Evolutionary conservation across 2,888 invertebrate species (phyloP), one percentile per base, ranked within the genome.

Genomic region (Acleris emargana): DNA sequence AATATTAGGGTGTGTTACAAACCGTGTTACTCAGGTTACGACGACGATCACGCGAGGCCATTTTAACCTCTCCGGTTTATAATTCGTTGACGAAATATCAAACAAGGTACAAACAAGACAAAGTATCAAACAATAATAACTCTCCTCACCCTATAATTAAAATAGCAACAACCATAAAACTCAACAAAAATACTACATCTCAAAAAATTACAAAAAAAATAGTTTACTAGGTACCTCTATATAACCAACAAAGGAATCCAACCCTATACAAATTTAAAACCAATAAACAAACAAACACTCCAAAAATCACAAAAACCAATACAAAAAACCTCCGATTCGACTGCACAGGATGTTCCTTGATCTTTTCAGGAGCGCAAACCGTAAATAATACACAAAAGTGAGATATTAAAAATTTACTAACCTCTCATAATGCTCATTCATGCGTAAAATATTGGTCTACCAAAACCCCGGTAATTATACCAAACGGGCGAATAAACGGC

Each of bases 391-490:
- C 43, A 38, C 54, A 20, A 59, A 58, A 63, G 45, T 54, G 51
- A 52, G 47, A 57, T 74, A 74, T 63, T 70, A 74, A 79, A 73
- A 75, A 70, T 70, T 64, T 69, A 66, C 73, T 71, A 76, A 74
- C 69, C 59, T 62, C 71, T 72, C 77, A 54, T 75, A 72, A 76
- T 74, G 49, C 68, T 67, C 74, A 76, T 74, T 75, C 78, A 76
- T 72, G 73, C 74, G 75, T 78, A 72, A 80, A 80, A 81, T 78
- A 80, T 82, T 76, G 77, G 69, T 45, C 59, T 50, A 51, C 59
- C 59, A 73, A 61, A 60, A 71, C 68, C 69, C 70, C 70, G 67
- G 72, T 76, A 76, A 83, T 81, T 79, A 79, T 76, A 74, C 71
- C 32, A 67, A 66, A 70, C 67, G 71, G 72, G 71, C 72, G 73